phyloP scores from a whole-genome alignment of 1,140 invertebrate species.

The Lysiphlebus fabarum region DNA sequence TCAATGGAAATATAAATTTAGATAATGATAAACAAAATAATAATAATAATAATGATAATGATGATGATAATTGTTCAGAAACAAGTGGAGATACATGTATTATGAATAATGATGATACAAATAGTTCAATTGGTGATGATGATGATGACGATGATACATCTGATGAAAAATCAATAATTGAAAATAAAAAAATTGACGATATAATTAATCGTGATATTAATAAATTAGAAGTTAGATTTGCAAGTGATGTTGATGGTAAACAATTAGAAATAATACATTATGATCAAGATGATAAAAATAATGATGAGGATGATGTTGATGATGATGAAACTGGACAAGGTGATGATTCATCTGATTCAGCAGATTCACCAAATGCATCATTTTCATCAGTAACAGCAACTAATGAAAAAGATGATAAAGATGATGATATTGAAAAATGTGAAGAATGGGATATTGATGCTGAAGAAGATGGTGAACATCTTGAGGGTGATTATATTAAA shows the following conservation, averaged over 20 bases:
- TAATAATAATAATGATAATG: slow-evolving; percentile 29
- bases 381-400: slow-evolving; percentile 1
- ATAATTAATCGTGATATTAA: slow-evolving; percentile 7
- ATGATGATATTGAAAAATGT: slow-evolving; percentile 20
- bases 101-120: slow-evolving; percentile 6
- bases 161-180: slow-evolving; percentile 35
- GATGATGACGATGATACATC: slow-evolving; percentile 18
- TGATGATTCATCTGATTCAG: slow-evolving; percentile 11
- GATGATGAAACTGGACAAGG: slow-evolving; percentile 7
- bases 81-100: slow-evolving; percentile 30
- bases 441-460: slow-evolving; percentile 21
- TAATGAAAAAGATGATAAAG: slow-evolving; percentile 20
- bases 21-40: slow-evolving; percentile 27
- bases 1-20: slow-evolving; percentile 36
- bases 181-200: slow-evolving; percentile 23
- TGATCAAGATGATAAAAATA: slow-evolving; percentile 21
- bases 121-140: slow-evolving; percentile 4
- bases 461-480: slow-evolving; percentile 25
- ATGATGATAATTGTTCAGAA: slow-evolving; percentile 34
- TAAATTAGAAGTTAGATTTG: slow-evolving; percentile 35
- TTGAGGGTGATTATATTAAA: slow-evolving; percentile 39
- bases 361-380: slow-evolving; percentile 8
- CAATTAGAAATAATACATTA: slow-evolving; percentile 26
- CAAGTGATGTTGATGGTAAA: slow-evolving; percentile 27
- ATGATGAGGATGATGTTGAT: slow-evolving; percentile 16